Base-by-base conservation (phyloP, 1,140 invertebrate genomes). In the Hesperophylax magnus region DNA sequence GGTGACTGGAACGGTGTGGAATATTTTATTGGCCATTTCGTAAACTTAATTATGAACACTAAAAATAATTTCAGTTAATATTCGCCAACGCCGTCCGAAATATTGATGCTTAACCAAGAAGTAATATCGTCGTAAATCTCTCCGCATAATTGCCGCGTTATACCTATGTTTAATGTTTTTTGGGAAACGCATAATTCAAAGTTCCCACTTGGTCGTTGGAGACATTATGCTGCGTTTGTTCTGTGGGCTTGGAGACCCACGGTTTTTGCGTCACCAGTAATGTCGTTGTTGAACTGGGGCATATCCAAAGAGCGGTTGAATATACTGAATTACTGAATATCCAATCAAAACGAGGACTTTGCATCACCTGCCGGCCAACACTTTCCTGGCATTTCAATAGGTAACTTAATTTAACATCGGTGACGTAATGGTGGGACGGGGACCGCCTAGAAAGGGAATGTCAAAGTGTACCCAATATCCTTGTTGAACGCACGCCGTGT, bases 311-410 rank as follows among this genome's bases (percentile, higher is more conserved):
- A 72, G 22, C n/a, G 9, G 24, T 24, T 31, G 61, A 17, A 14
- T 47, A 47, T 14, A 47, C 39, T 47, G 34, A 34, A 34, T 31
- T 67, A 15, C 24, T 61, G 60, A 22, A 24, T 72, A 53, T 54
- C 18, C 69, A 72, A 54, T 22, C 69, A 17, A 52, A 72, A 54
- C 69, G 52, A 72, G 52, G 69, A 72, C 9, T 56, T 54, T 24
- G 20, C 47, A 54, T 53, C 69, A 72, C 69, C 69, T 72, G 69
- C 69, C 22, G 69, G 69, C 53, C 15, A 53, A 17, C 69, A 31
- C 39, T 72, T 31, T n/a, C 69, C n/a, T 72, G 69, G 54, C 69
- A 72, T 72, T 72, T 72, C 11, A 72, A 69, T 67, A 17, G 69
- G 69, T 24, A 52, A 72, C 47, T 72, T 54, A 24, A 72, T 72